Percentiles rank a stretch among this genome's conserved stretches.
These are phyloP conservation scores for Pollicipes pollicipes DNA, from an alignment of 1,140 invertebrate genomes.

Conservation along the genomic window DNA sequence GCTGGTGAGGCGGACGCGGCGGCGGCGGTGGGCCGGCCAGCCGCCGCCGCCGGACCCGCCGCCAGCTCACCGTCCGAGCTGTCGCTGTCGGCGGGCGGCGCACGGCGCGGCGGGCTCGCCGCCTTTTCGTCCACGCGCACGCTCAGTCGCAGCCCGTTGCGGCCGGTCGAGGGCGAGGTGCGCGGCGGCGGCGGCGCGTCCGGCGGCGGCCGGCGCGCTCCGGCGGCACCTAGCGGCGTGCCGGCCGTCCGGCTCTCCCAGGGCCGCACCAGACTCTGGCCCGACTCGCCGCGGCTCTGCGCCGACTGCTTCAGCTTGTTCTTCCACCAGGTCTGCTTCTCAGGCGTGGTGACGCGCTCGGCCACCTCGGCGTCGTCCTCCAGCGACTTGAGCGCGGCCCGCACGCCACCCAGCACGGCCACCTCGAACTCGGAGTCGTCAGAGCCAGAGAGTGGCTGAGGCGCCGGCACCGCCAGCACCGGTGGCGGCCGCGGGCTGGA, in stretches of 20 bases:
- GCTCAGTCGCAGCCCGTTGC: neutral
- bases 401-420: neutral
- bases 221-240: neutral
- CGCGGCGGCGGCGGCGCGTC: too few species aligned
- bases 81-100: neutral
- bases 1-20: neutral
- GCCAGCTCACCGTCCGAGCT: neutral
- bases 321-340: constrained; percentile 5
- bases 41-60: too few species aligned
- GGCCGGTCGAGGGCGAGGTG: too few species aligned
- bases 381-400: constrained; percentile 7
- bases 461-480: neutral
- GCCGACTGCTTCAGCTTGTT: constrained; percentile 4
- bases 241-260: neutral
- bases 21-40: too few species aligned
- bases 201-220: too few species aligned
- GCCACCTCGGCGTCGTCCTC: constrained; percentile 4
- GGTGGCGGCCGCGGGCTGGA: too few species aligned
- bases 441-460: neutral
- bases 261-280: neutral
- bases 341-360: constrained; percentile 6
- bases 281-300: neutral
- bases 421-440: neutral
- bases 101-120: too few species aligned
- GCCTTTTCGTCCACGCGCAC: neutral